phyloP scores from a whole-genome alignment of 2,888 invertebrate species.

The Operophtera brumata region DNA sequence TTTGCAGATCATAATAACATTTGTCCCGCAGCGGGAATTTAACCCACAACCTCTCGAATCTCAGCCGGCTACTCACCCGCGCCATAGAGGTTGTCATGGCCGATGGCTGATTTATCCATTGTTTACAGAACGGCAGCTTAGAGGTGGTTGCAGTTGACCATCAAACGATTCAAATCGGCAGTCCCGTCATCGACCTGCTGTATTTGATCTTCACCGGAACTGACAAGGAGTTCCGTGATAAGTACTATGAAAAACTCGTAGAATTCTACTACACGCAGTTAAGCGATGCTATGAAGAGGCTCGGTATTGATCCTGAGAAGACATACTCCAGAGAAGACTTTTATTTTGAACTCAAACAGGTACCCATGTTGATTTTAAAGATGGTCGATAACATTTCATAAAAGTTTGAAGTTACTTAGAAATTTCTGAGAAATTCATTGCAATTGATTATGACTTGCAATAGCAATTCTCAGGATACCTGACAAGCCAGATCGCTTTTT shows the following conservation, averaged over 20 bases:
- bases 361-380: conserved; percentile 6
- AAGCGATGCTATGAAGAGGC: conserved; percentile 37
- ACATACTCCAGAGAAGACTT: conserved; percentile 48
- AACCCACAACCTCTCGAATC: no score
- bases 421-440: no score
- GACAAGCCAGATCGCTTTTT: no score
- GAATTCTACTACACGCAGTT: conserved; percentile 41
- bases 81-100: no score
- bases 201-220: conserved; percentile 60
- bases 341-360: conserved; percentile 46
- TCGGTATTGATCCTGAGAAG: conserved; percentile 38
- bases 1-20: no score
- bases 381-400: neutral
- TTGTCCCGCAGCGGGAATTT: no score
- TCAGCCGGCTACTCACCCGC: no score
- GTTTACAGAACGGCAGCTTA: conserved; percentile 46
- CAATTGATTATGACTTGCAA: no score
- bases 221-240: conserved; percentile 51
- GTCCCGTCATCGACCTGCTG: conserved; percentile 52
- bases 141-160: conserved; percentile 53
- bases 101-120: no score
- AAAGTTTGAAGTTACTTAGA: no score
- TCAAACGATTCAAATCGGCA: conserved; percentile 54
- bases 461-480: no score
- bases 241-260: conserved; percentile 34